Percentiles rank a stretch among this genome's conserved stretches.
Conservation (phyloP, 2,797 vertebrate species). For the Sebastes hopkinsi region DNA sequence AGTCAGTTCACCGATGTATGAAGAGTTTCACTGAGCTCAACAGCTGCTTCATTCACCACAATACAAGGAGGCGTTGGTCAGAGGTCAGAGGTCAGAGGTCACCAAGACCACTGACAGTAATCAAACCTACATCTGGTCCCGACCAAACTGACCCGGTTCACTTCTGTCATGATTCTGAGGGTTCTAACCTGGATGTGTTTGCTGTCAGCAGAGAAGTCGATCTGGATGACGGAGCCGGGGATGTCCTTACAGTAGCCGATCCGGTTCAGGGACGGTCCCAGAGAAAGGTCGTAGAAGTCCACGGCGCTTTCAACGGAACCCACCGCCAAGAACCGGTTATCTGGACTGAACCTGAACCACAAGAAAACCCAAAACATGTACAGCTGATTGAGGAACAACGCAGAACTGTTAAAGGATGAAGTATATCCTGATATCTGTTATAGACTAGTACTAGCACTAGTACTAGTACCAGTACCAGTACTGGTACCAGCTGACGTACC, state of each 20-base stretch:
- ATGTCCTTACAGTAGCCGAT: constrained; percentile 97
- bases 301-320: constrained; percentile 92
- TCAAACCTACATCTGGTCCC: not conserved
- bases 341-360: constrained; percentile 90
- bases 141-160: not conserved
- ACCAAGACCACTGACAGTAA: not conserved
- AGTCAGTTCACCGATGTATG: not conserved
- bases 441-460: no score
- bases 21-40: not conserved
- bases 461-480: no score
- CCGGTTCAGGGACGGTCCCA: constrained; percentile 92
- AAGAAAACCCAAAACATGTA: not conserved
- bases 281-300: constrained; percentile 95
- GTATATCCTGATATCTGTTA: not conserved
- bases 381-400: not conserved
- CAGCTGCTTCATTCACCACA: not conserved
- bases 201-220: constrained; percentile 96
- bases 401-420: not conserved
- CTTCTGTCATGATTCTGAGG: not conserved
- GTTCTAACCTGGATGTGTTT: constrained; percentile 89
- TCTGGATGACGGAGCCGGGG: constrained; percentile 91
- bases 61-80: not conserved
- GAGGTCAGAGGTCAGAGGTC: not conserved
- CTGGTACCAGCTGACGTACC: no score
- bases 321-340: constrained; percentile 92